Evolutionary conservation across 1,140 invertebrate genomes (phyloP), one percentile per base, ranked within the genome.

Genomic region (Alviniconcha marisindica): DNA sequence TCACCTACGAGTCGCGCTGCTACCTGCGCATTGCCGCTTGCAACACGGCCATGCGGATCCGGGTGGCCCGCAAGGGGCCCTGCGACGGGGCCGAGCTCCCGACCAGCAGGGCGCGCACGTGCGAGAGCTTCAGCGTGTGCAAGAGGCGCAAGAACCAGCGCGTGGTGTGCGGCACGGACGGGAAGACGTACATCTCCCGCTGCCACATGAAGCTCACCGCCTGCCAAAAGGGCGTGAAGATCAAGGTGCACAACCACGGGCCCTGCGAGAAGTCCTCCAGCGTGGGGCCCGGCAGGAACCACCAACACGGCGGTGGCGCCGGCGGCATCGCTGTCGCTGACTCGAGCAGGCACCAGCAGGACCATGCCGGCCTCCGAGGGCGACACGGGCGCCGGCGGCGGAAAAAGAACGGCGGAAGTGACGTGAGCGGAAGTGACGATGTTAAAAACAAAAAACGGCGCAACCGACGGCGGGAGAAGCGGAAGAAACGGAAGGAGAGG

Each of bases 201-300:
- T 91, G 90, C 76, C 89, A 89, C 71, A 85, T 90, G 85, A 74
- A 85, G 71, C 85, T 90, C 44, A 84, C 83, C 1, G 86, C 87
- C 48, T 91, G 90, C 76, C 84, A 85, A 18, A 66, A 78, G 28
- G 86, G 81, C 48, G 87, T 84, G 36, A 81, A 80, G 38, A 86
- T 91, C 48, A 87, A 83, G 81, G 79, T 88, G 40, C 78, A 80
- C 21, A 82, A 87, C 48, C 86, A 83, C 31, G 89, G 88, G 1
- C 38, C 84, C 0, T 90, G 89, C 73, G 48, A 42, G 2, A 66
- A 36, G 3, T 24, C 60, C 38, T 12, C 78, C 51, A 60, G 44
- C 31, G 44, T 28, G 14, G 77, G 36, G 12, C 24, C 48, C 54
- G 28, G 21, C 77, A 38, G 33, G 1, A 5, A 54, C n/a, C 40